phyloP scores from a whole-genome alignment of 2,797 vertebrate species.

The Peromyscus nudipes region DNA sequence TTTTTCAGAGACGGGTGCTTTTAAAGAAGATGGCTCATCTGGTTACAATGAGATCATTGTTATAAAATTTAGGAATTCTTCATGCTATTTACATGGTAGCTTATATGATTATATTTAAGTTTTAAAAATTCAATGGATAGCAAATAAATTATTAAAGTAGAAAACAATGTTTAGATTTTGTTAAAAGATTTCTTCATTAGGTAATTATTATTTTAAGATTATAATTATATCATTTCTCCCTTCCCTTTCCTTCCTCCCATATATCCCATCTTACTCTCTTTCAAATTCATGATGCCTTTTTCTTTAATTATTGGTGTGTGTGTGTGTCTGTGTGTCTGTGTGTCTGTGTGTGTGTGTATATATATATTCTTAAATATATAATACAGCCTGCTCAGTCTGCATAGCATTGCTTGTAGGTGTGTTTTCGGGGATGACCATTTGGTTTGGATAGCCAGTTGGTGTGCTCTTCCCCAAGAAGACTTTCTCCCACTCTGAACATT shows the following conservation, averaged over 20 bases:
- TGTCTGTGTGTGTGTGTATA: not conserved
- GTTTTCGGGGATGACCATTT: not conserved
- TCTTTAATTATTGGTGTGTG: not conserved
- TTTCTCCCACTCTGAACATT: not conserved
- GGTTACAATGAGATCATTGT: constrained; percentile 23
- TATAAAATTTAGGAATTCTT: not conserved
- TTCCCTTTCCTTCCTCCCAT: not conserved
- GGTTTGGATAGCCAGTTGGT: not conserved
- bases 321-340: not conserved
- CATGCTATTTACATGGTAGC: not conserved
- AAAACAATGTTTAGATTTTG: constrained; percentile 54
- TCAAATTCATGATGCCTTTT: not conserved
- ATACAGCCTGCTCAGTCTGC: not conserved
- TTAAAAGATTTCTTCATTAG: not conserved
- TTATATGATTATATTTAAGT: not conserved
- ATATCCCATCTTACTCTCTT: not conserved
- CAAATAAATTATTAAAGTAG: constrained; percentile 14
- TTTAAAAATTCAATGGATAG: constrained; percentile 8
- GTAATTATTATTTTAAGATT: not conserved
- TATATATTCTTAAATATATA: not conserved
- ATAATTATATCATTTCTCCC: not conserved
- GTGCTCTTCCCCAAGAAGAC: not conserved
- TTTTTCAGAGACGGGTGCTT: constrained; percentile 27
- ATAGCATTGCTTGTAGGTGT: not conserved
- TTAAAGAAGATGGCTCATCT: constrained; percentile 44